Evolutionary conservation across 1,140 invertebrate genomes (phyloP).

Genomic region (Teleogryllus occipitalis): DNA sequence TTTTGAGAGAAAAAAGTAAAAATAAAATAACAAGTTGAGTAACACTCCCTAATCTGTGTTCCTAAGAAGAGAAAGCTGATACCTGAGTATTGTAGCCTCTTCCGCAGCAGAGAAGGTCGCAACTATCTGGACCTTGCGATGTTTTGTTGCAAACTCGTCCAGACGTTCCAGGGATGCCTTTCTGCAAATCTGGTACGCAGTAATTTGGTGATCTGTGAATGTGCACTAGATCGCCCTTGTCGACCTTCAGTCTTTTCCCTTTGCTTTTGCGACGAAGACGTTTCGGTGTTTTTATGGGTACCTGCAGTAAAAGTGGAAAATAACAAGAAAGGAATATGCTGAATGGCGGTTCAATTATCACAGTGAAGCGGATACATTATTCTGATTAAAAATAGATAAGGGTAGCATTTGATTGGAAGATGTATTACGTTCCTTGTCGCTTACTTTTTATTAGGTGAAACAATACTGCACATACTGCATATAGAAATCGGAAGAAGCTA

Average conservation of each 20-base stretch:
- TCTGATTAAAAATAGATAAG: too few relatives aligned
- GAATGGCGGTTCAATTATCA: too few relatives aligned
- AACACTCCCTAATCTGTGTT: too few relatives aligned
- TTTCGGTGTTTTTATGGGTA: conserved; percentile 30
- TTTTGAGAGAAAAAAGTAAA: too few relatives aligned
- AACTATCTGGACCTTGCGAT: conserved; percentile 47
- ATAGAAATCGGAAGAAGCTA: too few relatives aligned
- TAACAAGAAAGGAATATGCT: not conserved
- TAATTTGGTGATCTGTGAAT: conserved; percentile 57
- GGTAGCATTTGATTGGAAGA: too few relatives aligned
- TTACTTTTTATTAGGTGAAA: too few relatives aligned
- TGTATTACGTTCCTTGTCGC: too few relatives aligned
- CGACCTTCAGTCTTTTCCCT: conserved; percentile 28
- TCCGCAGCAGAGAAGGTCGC: conserved; percentile 55
- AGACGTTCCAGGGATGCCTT: conserved; percentile 51
- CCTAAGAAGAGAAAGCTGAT: not conserved
- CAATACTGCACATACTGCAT: too few relatives aligned
- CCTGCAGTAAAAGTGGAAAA: conserved; percentile 22
- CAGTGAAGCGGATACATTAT: too few relatives aligned
- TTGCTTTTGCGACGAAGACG: conserved; percentile 33
- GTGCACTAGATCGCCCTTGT: conserved; percentile 49
- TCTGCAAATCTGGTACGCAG: conserved; percentile 46
- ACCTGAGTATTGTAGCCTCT: conserved; percentile 52
- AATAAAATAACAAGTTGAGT: too few relatives aligned
- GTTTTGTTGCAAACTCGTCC: conserved; percentile 53